A percentile compares a stretch with the other conserved stretches of the same genome.
These are phyloP conservation scores for Conopomorpha cramerella DNA, from an alignment of 1,140 invertebrate genomes.

Conservation along the genomic window DNA sequence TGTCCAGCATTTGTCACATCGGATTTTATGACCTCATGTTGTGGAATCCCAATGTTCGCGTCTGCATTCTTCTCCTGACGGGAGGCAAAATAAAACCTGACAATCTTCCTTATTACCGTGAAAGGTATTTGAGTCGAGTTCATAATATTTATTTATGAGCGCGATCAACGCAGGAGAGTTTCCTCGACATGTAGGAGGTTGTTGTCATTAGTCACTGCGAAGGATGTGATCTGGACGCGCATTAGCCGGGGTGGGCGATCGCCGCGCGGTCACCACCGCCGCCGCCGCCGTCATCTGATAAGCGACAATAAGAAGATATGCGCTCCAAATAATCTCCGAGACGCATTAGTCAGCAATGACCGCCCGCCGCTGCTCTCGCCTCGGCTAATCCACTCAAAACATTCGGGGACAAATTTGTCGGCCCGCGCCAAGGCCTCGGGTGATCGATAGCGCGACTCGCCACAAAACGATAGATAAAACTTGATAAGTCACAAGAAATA, in stretches of 20 bases:
- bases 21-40: slow-evolving; percentile 10
- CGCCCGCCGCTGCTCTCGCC: slow-evolving; percentile 22
- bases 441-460: slow-evolving; percentile 55
- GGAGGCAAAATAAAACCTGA: too few relatives aligned
- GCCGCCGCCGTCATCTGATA: slow-evolving; percentile 40
- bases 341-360: slow-evolving; percentile 39
- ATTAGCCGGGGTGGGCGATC: slow-evolving; percentile 15
- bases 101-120: too few relatives aligned
- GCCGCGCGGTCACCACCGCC: slow-evolving; percentile 5
- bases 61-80: too few relatives aligned
- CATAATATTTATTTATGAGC: too few relatives aligned
- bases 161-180: too few relatives aligned
- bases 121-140: too few relatives aligned
- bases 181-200: too few relatives aligned
- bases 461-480: slow-evolving; percentile 59
- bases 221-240: not conserved
- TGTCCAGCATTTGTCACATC: slow-evolving; percentile 4
- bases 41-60: too few relatives aligned
- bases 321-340: slow-evolving; percentile 41
- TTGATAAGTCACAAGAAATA: slow-evolving; percentile 58
- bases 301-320: slow-evolving; percentile 47
- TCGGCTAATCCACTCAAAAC: slow-evolving; percentile 55
- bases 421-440: slow-evolving; percentile 31
- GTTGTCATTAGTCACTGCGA: slow-evolving; percentile 2
- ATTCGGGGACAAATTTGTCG: slow-evolving; percentile 52